These are phyloP conservation scores for Conops quadrifasciatus DNA, from an alignment of 2,888 invertebrate species.

Conservation along the genomic window DNA sequence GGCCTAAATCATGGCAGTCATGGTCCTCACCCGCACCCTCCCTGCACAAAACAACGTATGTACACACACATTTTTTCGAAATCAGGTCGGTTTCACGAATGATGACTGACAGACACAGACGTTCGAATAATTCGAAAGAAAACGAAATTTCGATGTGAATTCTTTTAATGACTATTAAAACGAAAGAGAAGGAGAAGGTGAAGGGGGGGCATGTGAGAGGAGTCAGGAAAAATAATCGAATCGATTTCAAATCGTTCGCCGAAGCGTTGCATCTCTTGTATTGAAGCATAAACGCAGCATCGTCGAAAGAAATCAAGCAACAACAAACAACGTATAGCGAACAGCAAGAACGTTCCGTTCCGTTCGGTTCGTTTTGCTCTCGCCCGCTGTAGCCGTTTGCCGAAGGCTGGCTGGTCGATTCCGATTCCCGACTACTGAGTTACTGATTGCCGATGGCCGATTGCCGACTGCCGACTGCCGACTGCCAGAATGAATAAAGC, in stretches of 20 bases:
- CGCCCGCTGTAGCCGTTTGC: background rate
- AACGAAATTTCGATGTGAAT: background rate
- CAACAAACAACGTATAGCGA: background rate
- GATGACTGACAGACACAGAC: background rate
- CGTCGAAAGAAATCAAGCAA: background rate
- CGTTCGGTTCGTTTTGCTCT: background rate
- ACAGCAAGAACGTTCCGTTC: background rate
- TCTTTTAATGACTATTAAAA: background rate
- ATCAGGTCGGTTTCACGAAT: background rate
- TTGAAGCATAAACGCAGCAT: too few relatives aligned
- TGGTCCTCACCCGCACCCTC: background rate
- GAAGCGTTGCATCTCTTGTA: too few relatives aligned
- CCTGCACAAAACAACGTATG: background rate
- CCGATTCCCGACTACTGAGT: too few relatives aligned
- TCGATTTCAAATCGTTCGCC: conserved; percentile 1
- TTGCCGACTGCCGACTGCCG: too few relatives aligned
- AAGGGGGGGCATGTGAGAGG: background rate
- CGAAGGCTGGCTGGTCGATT: too few relatives aligned
- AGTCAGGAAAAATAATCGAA: background rate
- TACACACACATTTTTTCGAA: background rate
- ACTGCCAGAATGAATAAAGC: conserved; percentile 6
- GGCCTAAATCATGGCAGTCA: too few relatives aligned
- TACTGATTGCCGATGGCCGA: too few relatives aligned
- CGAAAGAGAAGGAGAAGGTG: background rate
- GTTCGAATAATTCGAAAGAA: background rate